Base-by-base conservation (phyloP, 2,797 vertebrate species). In the Cuniculus paca region DNA sequence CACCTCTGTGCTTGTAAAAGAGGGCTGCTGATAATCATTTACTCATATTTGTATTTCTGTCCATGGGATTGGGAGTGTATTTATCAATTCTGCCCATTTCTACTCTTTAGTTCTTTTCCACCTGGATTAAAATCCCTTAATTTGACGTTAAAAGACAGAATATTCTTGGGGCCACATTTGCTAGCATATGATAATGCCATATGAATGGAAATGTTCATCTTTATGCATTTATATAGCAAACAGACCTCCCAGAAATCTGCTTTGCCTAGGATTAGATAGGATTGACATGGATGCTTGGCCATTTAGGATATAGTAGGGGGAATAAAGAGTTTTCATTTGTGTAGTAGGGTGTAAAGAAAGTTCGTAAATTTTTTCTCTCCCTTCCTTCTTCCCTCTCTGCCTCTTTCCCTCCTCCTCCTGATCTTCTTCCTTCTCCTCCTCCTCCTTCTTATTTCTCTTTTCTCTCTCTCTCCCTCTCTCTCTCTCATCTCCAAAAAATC, bases 141-240 rank as follows among this genome's bases (percentile, higher is more conserved):
- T 16, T 3, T 65, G 19, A 48, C 54, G 19, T 56, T 95, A 48
- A 89, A 28, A 86, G 7, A 7, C 58, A 17, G 31, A 26, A 42
- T 61, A 74, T 22, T 72, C 58, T 89, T 81, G 34, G 54, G 77
- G 3, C 13, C n/a, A 24, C 19, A 1, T 80, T 87, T 96, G 86
- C 68, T 17, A 88, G 2, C 45, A 80, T 24, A 54, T 60, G 24
- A 6, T 79, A 63, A 88, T 50, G 34, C 2, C 39, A 8, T 52
- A 11, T 42, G 39, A 77, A 4, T 8, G 26, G 9, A 82, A 61
- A 56, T 19, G 6, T 92, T 84, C 14, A 68, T 45, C 42, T 82
- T 63, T 48, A 20, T 58, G 9, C 17, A 26, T 78, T 80, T 81
- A 5, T 34, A 9, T 61, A 13, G 13, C 75, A 31, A 95, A 24